Conservation (phyloP, 2,888 invertebrate species). For the Cryptus viduatorius region DNA sequence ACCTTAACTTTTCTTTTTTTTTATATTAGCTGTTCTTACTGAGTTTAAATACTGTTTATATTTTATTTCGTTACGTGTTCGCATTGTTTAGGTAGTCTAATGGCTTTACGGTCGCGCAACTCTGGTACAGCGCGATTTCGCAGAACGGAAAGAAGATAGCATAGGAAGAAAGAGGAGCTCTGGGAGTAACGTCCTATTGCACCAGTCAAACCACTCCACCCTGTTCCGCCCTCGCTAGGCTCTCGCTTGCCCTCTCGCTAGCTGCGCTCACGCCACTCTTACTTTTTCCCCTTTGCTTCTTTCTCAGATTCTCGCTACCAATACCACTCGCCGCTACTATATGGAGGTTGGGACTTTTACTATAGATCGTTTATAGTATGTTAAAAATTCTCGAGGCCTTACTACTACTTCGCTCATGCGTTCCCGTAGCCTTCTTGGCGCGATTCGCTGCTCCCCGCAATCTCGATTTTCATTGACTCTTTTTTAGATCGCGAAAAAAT, state of each 20-base stretch:
- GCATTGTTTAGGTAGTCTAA: neutral
- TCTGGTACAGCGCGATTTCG: neutral
- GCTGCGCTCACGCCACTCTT: slow-evolving; percentile 39
- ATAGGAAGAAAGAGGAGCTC: slow-evolving; percentile 61
- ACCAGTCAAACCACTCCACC: slow-evolving; percentile 79
- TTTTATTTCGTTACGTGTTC: too few species aligned
- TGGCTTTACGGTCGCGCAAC: neutral
- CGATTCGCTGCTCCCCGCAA: neutral
- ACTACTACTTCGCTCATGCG: slow-evolving; percentile 9
- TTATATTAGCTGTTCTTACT: too few species aligned
- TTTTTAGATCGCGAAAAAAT: neutral
- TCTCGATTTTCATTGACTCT: slow-evolving; percentile 30
- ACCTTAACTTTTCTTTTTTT: too few species aligned
- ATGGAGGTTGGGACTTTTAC: slow-evolving; percentile 11
- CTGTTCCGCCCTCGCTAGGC: slow-evolving; percentile 64
- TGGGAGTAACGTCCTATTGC: slow-evolving; percentile 80
- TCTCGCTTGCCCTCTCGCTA: slow-evolving; percentile 51
- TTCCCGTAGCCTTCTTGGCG: slow-evolving; percentile 29
- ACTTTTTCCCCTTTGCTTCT: slow-evolving; percentile 41
- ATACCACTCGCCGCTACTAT: neutral
- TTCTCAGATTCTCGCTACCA: slow-evolving; percentile 31
- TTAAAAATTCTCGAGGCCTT: neutral
- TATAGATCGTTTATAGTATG: neutral
- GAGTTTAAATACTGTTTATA: too few species aligned
- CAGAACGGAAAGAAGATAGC: slow-evolving; percentile 60